phyloP scores from a whole-genome alignment of 2,113 vertebrate genomes.

The Mustela nigripes region DNA sequence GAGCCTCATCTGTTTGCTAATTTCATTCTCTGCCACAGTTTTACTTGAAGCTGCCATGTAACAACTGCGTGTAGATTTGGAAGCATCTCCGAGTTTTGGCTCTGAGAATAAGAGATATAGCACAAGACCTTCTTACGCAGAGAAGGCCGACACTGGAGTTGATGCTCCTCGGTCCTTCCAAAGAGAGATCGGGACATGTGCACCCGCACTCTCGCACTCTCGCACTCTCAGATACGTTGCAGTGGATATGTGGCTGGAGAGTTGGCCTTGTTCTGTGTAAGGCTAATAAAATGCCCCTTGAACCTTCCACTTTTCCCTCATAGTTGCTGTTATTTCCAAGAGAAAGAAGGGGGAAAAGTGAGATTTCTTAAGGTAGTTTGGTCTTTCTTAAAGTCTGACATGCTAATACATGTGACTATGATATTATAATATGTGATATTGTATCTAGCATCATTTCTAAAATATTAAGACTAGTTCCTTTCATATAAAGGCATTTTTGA shows the following conservation, averaged over 20 bases:
- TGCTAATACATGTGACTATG: background rate
- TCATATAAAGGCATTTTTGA: slow-evolving; percentile 52
- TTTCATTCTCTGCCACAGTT: background rate
- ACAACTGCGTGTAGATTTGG: background rate
- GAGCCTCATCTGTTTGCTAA: background rate
- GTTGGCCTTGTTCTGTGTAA: background rate
- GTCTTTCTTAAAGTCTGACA: background rate
- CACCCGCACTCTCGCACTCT: too few species aligned
- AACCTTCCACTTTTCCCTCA: background rate
- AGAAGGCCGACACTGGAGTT: background rate
- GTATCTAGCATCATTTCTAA: slow-evolving; percentile 56
- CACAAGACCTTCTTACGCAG: background rate
- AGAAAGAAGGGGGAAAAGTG: background rate
- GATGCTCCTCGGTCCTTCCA: background rate
- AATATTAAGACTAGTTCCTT: background rate
- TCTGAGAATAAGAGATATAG: background rate
- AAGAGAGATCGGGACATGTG: background rate
- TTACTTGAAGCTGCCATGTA: background rate
- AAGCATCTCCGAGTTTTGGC: background rate
- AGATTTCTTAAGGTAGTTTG: background rate
- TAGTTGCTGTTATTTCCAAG: slow-evolving; percentile 28
- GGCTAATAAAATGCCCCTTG: background rate
- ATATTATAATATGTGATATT: slow-evolving; percentile 56
- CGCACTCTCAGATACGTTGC: background rate
- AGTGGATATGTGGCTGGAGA: background rate